Conservation (phyloP, 2,888 invertebrate species). For the Lasioglossum leucozonium region DNA sequence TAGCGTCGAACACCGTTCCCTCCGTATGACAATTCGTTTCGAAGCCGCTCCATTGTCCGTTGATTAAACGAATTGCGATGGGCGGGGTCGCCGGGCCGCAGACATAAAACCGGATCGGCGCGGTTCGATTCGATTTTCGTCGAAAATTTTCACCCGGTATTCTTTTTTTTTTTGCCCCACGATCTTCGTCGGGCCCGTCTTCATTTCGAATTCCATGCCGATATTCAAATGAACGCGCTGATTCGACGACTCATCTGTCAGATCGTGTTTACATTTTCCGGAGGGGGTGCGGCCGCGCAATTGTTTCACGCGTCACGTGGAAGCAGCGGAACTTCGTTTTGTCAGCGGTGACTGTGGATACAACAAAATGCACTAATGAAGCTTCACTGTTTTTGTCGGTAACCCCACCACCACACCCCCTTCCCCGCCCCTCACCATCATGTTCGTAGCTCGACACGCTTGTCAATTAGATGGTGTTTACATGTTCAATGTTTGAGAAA, state of each 20-base stretch:
- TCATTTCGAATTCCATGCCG: not conserved
- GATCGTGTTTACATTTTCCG: not conserved
- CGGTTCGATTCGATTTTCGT: slow-evolving; percentile 17
- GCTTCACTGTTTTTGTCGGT: not conserved
- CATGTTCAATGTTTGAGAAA: not conserved
- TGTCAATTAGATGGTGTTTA: not conserved
- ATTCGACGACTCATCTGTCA: slow-evolving; percentile 3
- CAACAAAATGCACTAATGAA: not conserved
- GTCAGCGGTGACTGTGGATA: not conserved
- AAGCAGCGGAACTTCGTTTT: not conserved
- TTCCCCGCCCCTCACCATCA: too few species aligned
- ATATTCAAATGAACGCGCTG: not conserved
- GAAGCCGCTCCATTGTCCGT: slow-evolving; percentile 37
- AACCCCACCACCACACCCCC: too few species aligned
- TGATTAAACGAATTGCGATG: slow-evolving; percentile 60
- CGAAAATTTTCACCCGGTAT: slow-evolving; percentile 10
- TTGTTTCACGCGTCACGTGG: not conserved
- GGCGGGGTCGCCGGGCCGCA: not conserved
- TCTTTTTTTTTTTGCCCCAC: not conserved
- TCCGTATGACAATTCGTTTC: slow-evolving; percentile 55
- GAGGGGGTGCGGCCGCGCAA: slow-evolving; percentile 5
- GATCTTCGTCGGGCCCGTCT: not conserved
- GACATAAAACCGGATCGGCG: slow-evolving; percentile 18
- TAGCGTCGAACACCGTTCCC: slow-evolving; percentile 55
- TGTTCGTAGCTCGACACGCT: not conserved